Evolutionary conservation across 2,113 vertebrate species (phyloP).

Genomic region (Callipepla squamata): DNA sequence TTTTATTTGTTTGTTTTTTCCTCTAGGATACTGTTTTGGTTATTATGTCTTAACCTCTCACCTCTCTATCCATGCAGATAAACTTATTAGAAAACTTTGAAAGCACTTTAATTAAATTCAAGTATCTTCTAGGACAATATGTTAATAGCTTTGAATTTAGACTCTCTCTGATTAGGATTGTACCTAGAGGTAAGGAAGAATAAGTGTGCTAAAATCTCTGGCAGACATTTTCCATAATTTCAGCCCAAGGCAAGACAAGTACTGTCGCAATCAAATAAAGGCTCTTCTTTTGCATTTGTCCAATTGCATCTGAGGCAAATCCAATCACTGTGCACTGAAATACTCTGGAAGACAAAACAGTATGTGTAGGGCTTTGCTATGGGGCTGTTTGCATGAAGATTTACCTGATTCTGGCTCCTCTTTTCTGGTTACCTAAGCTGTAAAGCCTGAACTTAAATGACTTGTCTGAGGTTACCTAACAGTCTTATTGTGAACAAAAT

Average conservation of each 20-base stretch:
- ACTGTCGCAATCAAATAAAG: neutral
- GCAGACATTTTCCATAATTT: neutral
- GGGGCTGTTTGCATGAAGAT: neutral
- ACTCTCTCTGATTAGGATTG: neutral
- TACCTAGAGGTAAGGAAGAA: neutral
- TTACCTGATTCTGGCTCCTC: neutral
- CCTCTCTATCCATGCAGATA: neutral
- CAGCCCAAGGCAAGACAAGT: neutral
- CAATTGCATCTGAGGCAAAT: neutral
- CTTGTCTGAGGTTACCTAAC: neutral
- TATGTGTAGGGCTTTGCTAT: neutral
- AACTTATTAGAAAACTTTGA: neutral
- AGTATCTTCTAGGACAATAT: accelerated
- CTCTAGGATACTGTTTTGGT: neutral
- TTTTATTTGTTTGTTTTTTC: neutral
- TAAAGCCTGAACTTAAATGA: neutral
- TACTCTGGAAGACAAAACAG: neutral
- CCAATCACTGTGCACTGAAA: neutral
- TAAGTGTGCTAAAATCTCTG: neutral
- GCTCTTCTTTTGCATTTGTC: neutral
- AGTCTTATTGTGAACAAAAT: neutral
- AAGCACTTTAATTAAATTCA: neutral
- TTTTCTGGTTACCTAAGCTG: neutral
- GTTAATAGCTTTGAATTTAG: neutral
- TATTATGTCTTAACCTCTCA: neutral